Base-by-base conservation (phyloP, 1,140 invertebrate species). In the Ips typographus region DNA sequence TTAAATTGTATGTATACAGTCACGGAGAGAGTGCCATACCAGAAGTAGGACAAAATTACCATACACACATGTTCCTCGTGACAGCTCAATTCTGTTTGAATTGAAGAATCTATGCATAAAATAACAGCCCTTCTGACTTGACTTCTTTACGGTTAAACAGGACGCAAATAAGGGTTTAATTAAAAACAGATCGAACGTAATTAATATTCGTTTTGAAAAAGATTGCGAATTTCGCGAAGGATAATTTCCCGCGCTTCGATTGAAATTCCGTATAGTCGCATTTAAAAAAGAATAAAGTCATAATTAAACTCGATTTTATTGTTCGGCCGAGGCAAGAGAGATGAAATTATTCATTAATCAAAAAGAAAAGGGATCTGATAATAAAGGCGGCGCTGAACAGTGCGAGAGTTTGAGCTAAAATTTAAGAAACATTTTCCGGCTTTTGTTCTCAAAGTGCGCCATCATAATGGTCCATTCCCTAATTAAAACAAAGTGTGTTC, bases 271-370 rank as follows among this genome's bases (percentile, higher is more conserved):
- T 49, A 49, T 22, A 8, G 6, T 8, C 8, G 52, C 52, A 55
- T 37, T 38, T 36, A 55, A 55, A 22, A 38, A 55, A 55, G 52
- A 55, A 55, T 49, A 49, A 55, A 55, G 52, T 55, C 52, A 55
- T 55, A 55, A 55, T 55, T 55, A 55, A 55, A 38, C 52, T 38
- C n/a, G 52, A 55, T 55, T 55, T 55, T 55, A 55, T 55, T 55
- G 52, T 55, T 55, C 52, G n/a, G 5, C 37, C 8, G 52, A 38
- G 37, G 52, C 52, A 36, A 22, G 52, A 37, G 52, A 55, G 37
- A 55, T 55, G 52, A 55, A 55, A 55, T 55, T 55, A 55, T 55
- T 55, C 52, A 55, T 55, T 55, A 55, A 55, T 55, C 52, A 55
- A 55, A 55, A 38, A 55, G 52, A 55, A 55, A n/a, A 55, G 52